Base-by-base conservation (phyloP, 2,113 vertebrate species). In the Lynx canadensis region DNA sequence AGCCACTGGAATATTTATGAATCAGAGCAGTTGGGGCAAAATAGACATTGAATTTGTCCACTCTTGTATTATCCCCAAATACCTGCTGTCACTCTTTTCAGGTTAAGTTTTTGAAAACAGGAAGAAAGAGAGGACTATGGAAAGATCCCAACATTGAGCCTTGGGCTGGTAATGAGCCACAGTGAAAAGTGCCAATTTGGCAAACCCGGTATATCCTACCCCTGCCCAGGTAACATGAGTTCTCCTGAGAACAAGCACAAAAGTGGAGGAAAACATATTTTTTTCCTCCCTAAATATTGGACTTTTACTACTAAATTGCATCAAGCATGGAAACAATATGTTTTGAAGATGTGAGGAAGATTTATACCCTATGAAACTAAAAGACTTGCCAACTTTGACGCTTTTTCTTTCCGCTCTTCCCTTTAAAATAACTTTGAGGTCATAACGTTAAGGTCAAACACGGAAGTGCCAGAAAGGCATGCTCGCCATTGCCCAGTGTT, bases 351-450 rank as follows among this genome's bases (percentile, higher is more conserved):
- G 0, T 52, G 71, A 55, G 45, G 80, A 57, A 68, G 87, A 74
- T 69, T 81, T 83, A 57, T 57, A 81, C 31, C 41, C 65, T 55
- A 4, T 65, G 82, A 66, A 69, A 76, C 12, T 23, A 19, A 48
- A 19, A 48, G 71, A 86, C 60, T 92, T 63, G 57, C 29, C 68
- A 50, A 33, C 19, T 38, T 31, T 2, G 45, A 76, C 29, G 18
- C 36, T 78, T 68, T 19, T 50, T 63, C 41, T 50, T 87, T 81
- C 48, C 50, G 48, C 6, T 52, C 25, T 63, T 41, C 36, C 66
- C 92, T 71, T 41, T 57, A 14, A 91, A 86, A 19, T 52, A 73
- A 68, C 48, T 65, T 55, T 76, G 63, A 94, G 29, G 23, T 87
- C 33, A 6, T 52, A 3, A 55, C 4, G 12, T 50, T 38, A 29